These are phyloP conservation scores for Fukomys damarensis DNA, from an alignment of 2,113 vertebrate species.

Conservation along the genomic window DNA sequence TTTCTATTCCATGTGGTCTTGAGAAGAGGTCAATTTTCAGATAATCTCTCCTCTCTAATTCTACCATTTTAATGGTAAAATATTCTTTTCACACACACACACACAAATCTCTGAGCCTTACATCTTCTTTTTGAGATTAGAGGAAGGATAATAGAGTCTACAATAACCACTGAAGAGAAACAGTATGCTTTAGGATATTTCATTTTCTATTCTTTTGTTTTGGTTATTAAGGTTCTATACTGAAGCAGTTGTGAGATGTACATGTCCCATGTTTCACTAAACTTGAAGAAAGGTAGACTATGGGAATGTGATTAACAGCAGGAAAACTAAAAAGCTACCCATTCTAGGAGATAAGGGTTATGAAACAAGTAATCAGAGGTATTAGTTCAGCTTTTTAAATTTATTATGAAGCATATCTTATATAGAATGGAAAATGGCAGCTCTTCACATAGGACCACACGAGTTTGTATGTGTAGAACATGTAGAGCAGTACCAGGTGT, in stretches of 20 bases:
- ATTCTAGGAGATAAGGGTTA: background rate
- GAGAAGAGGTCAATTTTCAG: background rate
- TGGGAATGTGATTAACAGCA: background rate
- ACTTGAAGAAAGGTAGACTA: background rate
- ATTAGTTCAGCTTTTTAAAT: background rate
- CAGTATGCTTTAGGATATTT: background rate
- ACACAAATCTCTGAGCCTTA: background rate
- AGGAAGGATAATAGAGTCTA: background rate
- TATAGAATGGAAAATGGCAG: background rate
- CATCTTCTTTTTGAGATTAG: background rate
- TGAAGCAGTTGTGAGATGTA: background rate
- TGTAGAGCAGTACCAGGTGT: background rate
- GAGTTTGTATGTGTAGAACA: background rate
- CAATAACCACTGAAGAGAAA: background rate
- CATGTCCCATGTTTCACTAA: background rate
- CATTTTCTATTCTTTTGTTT: background rate
- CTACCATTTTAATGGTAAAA: background rate
- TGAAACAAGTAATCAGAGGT: background rate
- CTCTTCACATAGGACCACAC: background rate
- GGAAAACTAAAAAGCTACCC: background rate
- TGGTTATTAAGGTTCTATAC: background rate
- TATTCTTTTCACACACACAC: background rate
- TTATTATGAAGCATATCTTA: background rate
- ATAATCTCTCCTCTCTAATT: background rate
- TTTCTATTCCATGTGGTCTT: background rate